phyloP scores from a whole-genome alignment of 2,888 invertebrate genomes.

The Ochlodes sylvanus region DNA sequence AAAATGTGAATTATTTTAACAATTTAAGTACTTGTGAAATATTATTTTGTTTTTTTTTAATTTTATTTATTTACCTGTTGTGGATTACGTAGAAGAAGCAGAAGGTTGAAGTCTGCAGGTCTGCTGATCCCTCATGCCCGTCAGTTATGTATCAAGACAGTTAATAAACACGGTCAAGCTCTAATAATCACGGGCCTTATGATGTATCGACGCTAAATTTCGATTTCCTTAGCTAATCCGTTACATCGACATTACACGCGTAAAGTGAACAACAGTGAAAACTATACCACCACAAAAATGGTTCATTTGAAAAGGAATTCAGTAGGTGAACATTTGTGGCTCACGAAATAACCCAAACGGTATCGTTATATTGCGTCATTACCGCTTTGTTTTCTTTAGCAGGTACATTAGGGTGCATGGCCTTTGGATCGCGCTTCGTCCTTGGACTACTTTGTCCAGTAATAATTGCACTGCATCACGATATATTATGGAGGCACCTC shows the following conservation, averaged over 20 bases:
- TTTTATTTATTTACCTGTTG: no score
- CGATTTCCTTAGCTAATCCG: no score
- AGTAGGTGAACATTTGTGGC: not conserved
- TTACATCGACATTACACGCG: no score
- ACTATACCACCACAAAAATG: not conserved
- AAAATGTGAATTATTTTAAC: no score
- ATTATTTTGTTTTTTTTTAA: no score
- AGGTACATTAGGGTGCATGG: slow-evolving; percentile 50
- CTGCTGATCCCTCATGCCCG: no score
- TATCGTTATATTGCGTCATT: slow-evolving; percentile 10
- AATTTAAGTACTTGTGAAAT: no score
- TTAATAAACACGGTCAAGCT: no score
- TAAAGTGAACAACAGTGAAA: not conserved
- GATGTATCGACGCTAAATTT: no score
- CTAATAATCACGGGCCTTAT: not conserved
- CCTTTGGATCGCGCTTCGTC: slow-evolving; percentile 60
- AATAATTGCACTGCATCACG: slow-evolving; percentile 81
- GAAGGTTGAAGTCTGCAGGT: no score
- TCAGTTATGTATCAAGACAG: no score
- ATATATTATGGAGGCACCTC: slow-evolving; percentile 56
- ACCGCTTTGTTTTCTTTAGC: slow-evolving; percentile 16
- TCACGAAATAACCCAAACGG: not conserved
- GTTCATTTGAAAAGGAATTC: not conserved
- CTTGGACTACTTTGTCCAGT: slow-evolving; percentile 72
- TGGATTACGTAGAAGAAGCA: no score